phyloP scores from a whole-genome alignment of 2,797 vertebrate genomes.

The Neomorphus geoffroyi region DNA sequence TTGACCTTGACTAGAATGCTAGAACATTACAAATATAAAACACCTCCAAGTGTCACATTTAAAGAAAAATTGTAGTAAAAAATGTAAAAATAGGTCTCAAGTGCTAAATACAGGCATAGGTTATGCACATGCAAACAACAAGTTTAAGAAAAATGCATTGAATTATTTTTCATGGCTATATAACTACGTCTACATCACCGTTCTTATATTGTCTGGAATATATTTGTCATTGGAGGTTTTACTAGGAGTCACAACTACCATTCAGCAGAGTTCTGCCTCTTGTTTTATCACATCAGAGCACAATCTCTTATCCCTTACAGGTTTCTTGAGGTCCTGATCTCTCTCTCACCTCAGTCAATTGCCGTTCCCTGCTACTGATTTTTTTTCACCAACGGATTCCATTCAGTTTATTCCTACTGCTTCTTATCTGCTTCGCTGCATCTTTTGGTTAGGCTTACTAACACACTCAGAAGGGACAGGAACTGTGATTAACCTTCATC shows the following conservation, averaged over 20 bases:
- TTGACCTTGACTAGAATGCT: background rate
- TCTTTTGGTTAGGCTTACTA: background rate
- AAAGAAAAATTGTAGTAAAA: background rate
- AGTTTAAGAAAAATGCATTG: background rate
- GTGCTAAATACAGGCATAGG: background rate
- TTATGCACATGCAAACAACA: background rate
- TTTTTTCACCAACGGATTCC: background rate
- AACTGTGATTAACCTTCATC: background rate
- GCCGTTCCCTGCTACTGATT: background rate
- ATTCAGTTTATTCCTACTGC: background rate
- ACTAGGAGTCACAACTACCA: slow-evolving; percentile 20
- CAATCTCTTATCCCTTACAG: background rate
- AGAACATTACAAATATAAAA: background rate
- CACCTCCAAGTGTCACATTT: background rate
- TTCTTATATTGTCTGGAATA: slow-evolving; percentile 47
- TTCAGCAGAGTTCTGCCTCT: background rate
- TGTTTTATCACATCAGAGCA: background rate
- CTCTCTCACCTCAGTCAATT: background rate
- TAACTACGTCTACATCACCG: slow-evolving; percentile 2
- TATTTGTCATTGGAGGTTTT: slow-evolving; percentile 29
- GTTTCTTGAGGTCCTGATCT: background rate
- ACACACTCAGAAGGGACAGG: background rate
- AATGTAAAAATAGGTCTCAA: background rate
- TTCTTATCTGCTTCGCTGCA: background rate
- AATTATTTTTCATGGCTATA: background rate